Conservation (phyloP, 2,888 invertebrate genomes). For the Apeira syringaria region DNA sequence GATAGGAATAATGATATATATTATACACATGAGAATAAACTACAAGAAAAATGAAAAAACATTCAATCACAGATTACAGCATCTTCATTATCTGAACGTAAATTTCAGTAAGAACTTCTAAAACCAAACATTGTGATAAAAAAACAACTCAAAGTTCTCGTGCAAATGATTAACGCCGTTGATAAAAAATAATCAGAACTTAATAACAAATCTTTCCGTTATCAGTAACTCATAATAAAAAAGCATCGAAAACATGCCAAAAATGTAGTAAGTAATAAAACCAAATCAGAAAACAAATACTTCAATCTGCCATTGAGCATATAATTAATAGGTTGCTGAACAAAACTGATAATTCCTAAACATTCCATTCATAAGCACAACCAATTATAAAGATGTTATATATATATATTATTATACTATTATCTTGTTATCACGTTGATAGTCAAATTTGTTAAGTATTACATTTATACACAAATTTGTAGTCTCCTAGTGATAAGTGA, state of each 20-base stretch:
- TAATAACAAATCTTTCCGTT: slow-evolving; percentile 7
- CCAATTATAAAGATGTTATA: too few relatives aligned
- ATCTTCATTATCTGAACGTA: slow-evolving; percentile 8
- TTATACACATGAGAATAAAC: slow-evolving; percentile 23
- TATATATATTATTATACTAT: too few relatives aligned
- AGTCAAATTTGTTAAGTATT: too few relatives aligned
- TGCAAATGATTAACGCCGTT: slow-evolving; percentile 12
- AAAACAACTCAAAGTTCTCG: not conserved
- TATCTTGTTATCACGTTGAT: too few relatives aligned
- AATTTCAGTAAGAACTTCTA: slow-evolving; percentile 7
- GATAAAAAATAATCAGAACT: slow-evolving; percentile 11
- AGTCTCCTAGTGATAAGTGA: too few relatives aligned
- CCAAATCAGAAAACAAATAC: too few relatives aligned
- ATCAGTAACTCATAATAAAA: slow-evolving; percentile 3
- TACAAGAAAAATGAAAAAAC: slow-evolving; percentile 23
- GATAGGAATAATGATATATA: slow-evolving; percentile 27
- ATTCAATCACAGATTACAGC: slow-evolving; percentile 28
- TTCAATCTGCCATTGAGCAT: too few relatives aligned
- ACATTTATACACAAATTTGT: too few relatives aligned
- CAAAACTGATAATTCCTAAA: too few relatives aligned
- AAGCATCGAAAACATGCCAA: slow-evolving; percentile 25
- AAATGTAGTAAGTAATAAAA: not conserved
- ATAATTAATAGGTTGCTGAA: too few relatives aligned
- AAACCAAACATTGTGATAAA: slow-evolving; percentile 9
- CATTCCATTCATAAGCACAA: too few relatives aligned